Percentiles rank a stretch among this genome's conserved stretches.
phyloP scores from a whole-genome alignment of 2,888 invertebrate genomes.

The Troilus luridus region DNA sequence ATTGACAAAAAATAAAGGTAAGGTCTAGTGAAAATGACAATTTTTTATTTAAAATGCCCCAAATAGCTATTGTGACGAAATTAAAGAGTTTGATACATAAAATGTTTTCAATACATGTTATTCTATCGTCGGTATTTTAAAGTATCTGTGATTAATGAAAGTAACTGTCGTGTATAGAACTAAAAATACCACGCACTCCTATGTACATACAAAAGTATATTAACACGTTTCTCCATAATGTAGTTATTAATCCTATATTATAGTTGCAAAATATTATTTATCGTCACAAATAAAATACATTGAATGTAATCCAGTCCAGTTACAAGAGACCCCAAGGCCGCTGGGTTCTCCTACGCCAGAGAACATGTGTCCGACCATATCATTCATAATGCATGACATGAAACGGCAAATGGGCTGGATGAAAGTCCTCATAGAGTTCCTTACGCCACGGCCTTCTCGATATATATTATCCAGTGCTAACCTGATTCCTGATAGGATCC shows the following conservation, averaged over 20 bases:
- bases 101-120: too few species aligned
- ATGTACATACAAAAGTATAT: too few species aligned
- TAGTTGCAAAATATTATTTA: background rate
- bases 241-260: background rate
- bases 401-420: conserved; percentile 2
- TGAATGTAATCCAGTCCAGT: background rate
- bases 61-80: too few species aligned
- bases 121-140: too few species aligned
- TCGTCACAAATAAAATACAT: background rate
- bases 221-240: background rate
- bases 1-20: too few species aligned
- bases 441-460: background rate
- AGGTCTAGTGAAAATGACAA: too few species aligned
- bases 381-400: conserved; percentile 37
- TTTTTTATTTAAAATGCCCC: too few species aligned
- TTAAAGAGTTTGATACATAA: too few species aligned
- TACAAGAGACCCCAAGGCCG: background rate
- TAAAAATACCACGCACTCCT: too few species aligned
- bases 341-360: background rate
- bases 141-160: too few species aligned
- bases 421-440: background rate
- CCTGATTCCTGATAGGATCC: background rate
- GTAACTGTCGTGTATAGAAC: too few species aligned
- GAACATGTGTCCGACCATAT: background rate
- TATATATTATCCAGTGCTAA: background rate